Evolutionary conservation across 2,888 invertebrate species (phyloP).

Genomic region (Dastarcus helophoroides): DNA sequence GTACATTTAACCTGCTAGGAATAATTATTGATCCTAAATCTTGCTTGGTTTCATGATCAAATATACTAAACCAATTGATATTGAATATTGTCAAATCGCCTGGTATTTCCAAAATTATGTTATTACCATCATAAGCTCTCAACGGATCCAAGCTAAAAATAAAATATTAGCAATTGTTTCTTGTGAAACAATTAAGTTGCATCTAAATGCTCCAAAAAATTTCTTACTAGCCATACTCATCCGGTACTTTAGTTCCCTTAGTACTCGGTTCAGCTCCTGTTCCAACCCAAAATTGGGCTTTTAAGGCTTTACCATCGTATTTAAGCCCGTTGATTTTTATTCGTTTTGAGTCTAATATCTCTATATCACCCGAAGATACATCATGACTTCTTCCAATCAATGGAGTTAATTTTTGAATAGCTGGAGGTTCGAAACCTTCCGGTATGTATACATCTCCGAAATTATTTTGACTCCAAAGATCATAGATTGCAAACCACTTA

Average conservation of each 20-base stretch:
- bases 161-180: slow-evolving; percentile 3
- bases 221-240: slow-evolving; percentile 87
- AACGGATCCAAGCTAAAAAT: slow-evolving; percentile 63
- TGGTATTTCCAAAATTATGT: slow-evolving; percentile 63
- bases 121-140: slow-evolving; percentile 58
- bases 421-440: slow-evolving; percentile 81
- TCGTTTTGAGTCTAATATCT: slow-evolving; percentile 71
- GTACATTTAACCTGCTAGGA: slow-evolving; percentile 73
- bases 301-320: slow-evolving; percentile 66
- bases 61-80: slow-evolving; percentile 76
- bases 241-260: slow-evolving; percentile 71
- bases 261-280: slow-evolving; percentile 78
- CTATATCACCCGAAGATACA: slow-evolving; percentile 59
- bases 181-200: not conserved
- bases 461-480: slow-evolving; percentile 73
- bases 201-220: too few species aligned
- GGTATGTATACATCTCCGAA: slow-evolving; percentile 86
- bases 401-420: slow-evolving; percentile 48
- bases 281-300: slow-evolving; percentile 80
- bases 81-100: slow-evolving; percentile 73
- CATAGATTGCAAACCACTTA: slow-evolving; percentile 84
- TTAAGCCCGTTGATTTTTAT: slow-evolving; percentile 63
- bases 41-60: slow-evolving; percentile 54
- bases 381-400: slow-evolving; percentile 52
- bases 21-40: slow-evolving; percentile 66